Evolutionary conservation across 2,888 invertebrate species (phyloP), one percentile per base, ranked within the genome.

Genomic region (Proisotoma minuta): DNA sequence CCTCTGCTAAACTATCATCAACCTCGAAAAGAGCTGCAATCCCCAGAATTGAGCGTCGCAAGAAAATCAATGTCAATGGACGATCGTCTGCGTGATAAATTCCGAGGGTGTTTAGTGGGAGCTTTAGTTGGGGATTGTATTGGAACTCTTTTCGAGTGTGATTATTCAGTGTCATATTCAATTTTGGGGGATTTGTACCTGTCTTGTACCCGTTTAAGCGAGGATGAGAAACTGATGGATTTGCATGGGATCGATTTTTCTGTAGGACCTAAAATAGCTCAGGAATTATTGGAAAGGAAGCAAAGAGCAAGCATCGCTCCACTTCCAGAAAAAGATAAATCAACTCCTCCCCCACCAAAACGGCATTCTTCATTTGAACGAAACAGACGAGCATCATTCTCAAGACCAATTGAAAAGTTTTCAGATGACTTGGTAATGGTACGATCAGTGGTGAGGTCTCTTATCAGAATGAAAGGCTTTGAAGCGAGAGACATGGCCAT

Each of bases 381-480:
- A 23, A 51, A 57, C 3, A 57, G 65, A 40, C 53, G 68, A 22
- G 65, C 60, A n/a, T 68, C 68, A 1, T 65, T 60, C 27, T 60
- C 60, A 4, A 60, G 67, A n/a, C 68, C 68, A 3, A 76, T 79
- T 51, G 82, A 82, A 73, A 74, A 77, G 48, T 87, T 82, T 75
- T 85, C 87, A 1, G 87, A 87, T 78, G 87, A 87, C 75, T 85
- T 87, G 8, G 85, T 85, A 20, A 86, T 87, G 87, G 83, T 84
- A 27, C 81, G 82, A 72, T 81, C 82, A 54, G 78, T 87, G 22
- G 84, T 84, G 0, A 78, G 80, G 72, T 84, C 84, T 22, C 76
- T 87, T 28, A 79, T 84, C 26, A 80, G 83, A 29, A 79, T 82
- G 54, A 78, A 78, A 60, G 76, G 77, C 12, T 78, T 84, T 40